Base-by-base conservation (phyloP, 2,888 invertebrate species). In the Leptarthrus brevirostris region DNA sequence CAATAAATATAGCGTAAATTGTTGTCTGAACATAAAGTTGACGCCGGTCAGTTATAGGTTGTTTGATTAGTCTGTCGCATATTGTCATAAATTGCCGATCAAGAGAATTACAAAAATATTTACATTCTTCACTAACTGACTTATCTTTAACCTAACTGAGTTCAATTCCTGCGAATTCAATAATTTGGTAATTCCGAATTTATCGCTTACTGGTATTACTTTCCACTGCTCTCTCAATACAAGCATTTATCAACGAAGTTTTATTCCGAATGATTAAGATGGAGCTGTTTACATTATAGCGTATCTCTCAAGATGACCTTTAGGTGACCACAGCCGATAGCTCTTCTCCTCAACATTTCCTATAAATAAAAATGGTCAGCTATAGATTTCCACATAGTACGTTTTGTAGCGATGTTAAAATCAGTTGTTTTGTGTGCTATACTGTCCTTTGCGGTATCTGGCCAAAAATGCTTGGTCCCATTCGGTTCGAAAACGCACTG, bases 391-490 rank as follows among this genome's bases (percentile, higher is more conserved):
- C 8, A 40, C 8, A n/a, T 6, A 40, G 8, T 12, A 40, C 6
- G 12, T 40, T 40, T 40, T 3, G 40, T 12, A 12, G 40, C 3
- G 10, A 40, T 40, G 40, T 40, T 40, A 3, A 40, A n/a, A n/a
- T 40, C 40, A 12, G 30, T 30, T 4, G 40, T 40, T 40, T 40
- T 40, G 40, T 40, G 40, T 40, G n/a, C 12, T 12, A 12, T 40
- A 40, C n/a, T 40, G 3, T 3, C 40, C 3, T 6, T 12, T 12
- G 40, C 40, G 8, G 40, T 12, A 12, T 12, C 12, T 6, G 40
- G 40, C 10, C 18, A 64, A 64, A 26, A 24, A 14, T 78, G 79
- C 40, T 69, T 76, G n/a, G 58, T 79, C 20, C 78, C 79, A 3
- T 74, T 78, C 34, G 71, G 76, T 2, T 78, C 77, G 2, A 74